Evolutionary conservation across 2,888 invertebrate genomes (phyloP).

Genomic region (Athetis lepigone): DNA sequence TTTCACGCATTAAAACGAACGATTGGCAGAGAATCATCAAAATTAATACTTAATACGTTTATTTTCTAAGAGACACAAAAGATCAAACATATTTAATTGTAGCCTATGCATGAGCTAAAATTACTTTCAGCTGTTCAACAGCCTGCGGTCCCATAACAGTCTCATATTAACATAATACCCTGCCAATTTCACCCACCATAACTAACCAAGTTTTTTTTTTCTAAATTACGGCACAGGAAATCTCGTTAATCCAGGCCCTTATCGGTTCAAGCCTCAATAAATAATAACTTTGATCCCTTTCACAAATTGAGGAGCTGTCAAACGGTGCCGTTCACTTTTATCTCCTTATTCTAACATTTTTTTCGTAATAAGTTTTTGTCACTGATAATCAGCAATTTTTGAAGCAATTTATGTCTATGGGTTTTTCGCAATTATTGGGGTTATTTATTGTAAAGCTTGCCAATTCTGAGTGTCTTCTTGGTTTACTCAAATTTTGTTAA

Average conservation of each 20-base stretch:
- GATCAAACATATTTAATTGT: no score
- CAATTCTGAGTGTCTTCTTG: neutral
- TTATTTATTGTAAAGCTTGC: no score
- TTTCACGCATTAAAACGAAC: no score
- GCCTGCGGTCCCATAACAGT: neutral
- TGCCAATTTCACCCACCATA: constrained; percentile 34
- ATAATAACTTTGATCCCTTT: constrained; percentile 80
- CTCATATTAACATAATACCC: constrained; percentile 37
- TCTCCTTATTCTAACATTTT: constrained; percentile 63
- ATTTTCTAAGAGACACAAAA: no score
- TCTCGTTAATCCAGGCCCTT: constrained; percentile 69
- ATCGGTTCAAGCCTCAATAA: constrained; percentile 76
- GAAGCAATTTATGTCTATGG: constrained; percentile 23
- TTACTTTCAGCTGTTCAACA: neutral
- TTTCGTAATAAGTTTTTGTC: constrained; percentile 63
- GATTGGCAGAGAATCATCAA: no score
- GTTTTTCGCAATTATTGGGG: neutral
- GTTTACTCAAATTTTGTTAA: no score
- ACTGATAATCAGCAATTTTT: constrained; percentile 53
- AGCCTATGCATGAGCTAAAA: no score
- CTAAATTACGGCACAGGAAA: constrained; percentile 59
- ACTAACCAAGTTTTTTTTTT: constrained; percentile 58
- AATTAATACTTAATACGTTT: no score
- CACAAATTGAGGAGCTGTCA: constrained; percentile 75
- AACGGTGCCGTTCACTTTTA: constrained; percentile 67